phyloP scores from a whole-genome alignment of 2,888 invertebrate species.

The Alviniconcha strummeri region DNA sequence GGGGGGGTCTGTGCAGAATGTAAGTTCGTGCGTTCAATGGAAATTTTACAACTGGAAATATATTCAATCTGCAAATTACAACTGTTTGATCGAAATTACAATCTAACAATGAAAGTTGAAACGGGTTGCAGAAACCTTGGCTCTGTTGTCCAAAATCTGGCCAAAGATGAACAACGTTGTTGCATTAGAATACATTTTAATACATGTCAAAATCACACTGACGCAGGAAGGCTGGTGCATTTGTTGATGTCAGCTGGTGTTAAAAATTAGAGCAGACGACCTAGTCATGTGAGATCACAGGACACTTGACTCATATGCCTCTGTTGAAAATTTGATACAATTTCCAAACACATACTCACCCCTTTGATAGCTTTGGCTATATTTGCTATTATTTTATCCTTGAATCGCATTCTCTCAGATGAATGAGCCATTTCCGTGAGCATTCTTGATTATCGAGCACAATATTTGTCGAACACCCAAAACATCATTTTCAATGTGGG shows the following conservation, averaged over 20 bases:
- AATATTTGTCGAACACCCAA: not conserved
- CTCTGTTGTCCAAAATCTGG: too few species aligned
- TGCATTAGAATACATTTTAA: too few species aligned
- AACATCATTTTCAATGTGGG: constrained; percentile 26
- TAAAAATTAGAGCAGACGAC: not conserved
- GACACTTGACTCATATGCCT: not conserved
- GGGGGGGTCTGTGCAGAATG: too few species aligned
- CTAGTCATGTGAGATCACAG: constrained; percentile 31
- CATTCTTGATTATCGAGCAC: constrained; percentile 19
- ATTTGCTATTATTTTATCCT: constrained; percentile 68
- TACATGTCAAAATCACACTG: too few species aligned
- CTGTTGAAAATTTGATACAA: not conserved
- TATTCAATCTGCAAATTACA: too few species aligned
- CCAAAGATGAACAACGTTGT: too few species aligned
- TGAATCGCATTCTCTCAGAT: constrained; percentile 63
- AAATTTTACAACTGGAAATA: too few species aligned
- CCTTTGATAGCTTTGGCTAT: constrained; percentile 68
- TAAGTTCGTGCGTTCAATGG: too few species aligned
- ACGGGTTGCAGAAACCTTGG: too few species aligned
- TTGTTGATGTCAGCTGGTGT: not conserved
- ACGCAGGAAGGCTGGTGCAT: not conserved
- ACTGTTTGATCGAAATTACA: too few species aligned
- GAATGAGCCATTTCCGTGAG: constrained; percentile 46
- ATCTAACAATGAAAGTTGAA: too few species aligned
- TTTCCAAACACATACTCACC: constrained; percentile 49